Evolutionary conservation across 1,140 invertebrate species (phyloP).

Genomic region (Sitodiplosis mosellana): DNA sequence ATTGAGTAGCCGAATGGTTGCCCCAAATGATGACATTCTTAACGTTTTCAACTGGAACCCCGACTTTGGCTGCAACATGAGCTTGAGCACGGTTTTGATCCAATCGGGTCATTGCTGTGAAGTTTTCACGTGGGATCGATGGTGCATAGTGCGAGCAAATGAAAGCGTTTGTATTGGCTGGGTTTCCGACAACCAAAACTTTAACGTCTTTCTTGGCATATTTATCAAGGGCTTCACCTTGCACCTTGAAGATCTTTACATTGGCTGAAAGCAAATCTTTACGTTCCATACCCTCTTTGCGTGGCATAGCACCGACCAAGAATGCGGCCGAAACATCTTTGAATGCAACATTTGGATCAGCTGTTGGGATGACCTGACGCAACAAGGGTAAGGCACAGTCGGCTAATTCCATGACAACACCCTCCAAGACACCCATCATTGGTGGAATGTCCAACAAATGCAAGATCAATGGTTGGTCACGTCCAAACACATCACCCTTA

Average conservation of each 20-base stretch:
- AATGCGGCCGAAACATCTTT: constrained; percentile 96
- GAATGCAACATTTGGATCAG: constrained; percentile 75
- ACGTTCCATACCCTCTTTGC: constrained; percentile 96
- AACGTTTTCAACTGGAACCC: constrained; percentile 51
- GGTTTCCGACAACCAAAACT: constrained; percentile 95
- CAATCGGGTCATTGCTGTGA: constrained; percentile 93
- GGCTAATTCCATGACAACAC: constrained; percentile 91
- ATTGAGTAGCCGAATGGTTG: constrained; percentile 98
- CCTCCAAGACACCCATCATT: constrained; percentile 88
- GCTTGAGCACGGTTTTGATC: constrained; percentile 93
- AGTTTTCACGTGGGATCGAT: constrained; percentile 91
- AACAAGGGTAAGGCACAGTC: constrained; percentile 93
- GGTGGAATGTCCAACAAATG: constrained; percentile 88
- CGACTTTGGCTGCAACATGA: constrained; percentile 51
- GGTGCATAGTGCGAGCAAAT: constrained; percentile 95
- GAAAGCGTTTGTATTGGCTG: constrained; percentile 96
- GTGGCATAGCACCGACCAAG: constrained; percentile 95
- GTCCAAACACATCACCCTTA: constrained; percentile 92
- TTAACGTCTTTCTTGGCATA: constrained; percentile 89
- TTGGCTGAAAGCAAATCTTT: constrained; percentile 93
- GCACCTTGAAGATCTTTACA: constrained; percentile 95
- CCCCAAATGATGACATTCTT: constrained; percentile 97
- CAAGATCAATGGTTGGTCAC: constrained; percentile 71
- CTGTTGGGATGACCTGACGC: constrained; percentile 66
- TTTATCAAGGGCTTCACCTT: constrained; percentile 84